Percentiles rank a stretch among this genome's conserved stretches.
Conservation (phyloP, 2,113 vertebrate species). For the Baryphthengus martii region DNA sequence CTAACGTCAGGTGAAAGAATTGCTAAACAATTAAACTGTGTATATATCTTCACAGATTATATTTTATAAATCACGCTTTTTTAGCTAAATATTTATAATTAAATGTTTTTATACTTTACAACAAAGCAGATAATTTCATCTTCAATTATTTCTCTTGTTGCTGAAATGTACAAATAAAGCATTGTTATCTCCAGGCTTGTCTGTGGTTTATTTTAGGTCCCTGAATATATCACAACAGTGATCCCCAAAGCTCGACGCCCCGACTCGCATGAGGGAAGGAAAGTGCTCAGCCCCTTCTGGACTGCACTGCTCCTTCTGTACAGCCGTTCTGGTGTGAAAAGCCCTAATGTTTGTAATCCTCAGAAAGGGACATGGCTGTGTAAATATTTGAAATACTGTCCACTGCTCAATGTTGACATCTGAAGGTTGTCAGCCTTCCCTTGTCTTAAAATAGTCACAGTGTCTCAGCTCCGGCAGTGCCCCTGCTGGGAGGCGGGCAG, state of each 20-base stretch:
- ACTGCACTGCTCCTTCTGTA: not conserved
- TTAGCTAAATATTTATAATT: conserved; percentile 74
- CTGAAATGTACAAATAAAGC: conserved; percentile 61
- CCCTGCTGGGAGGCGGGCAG: not conserved
- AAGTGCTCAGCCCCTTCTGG: not conserved
- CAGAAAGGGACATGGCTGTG: not conserved
- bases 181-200: conserved; percentile 15
- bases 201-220: not conserved
- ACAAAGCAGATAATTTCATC: conserved; percentile 62
- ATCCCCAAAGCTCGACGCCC: rapidly evolving
- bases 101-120: conserved; percentile 71
- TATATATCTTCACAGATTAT: conserved; percentile 66
- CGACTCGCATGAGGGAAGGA: not conserved
- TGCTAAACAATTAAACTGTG: conserved; percentile 56
- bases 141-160: conserved; percentile 61
- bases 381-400: not conserved
- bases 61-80: conserved; percentile 68
- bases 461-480: rapidly evolving
- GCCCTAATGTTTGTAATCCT: not conserved
- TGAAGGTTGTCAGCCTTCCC: not conserved
- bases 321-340: not conserved
- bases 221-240: not conserved
- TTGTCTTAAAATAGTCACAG: not conserved
- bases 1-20: conserved; percentile 44
- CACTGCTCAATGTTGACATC: not conserved